phyloP scores from a whole-genome alignment of 2,888 invertebrate species.

The Cryptocephalus moraei region DNA sequence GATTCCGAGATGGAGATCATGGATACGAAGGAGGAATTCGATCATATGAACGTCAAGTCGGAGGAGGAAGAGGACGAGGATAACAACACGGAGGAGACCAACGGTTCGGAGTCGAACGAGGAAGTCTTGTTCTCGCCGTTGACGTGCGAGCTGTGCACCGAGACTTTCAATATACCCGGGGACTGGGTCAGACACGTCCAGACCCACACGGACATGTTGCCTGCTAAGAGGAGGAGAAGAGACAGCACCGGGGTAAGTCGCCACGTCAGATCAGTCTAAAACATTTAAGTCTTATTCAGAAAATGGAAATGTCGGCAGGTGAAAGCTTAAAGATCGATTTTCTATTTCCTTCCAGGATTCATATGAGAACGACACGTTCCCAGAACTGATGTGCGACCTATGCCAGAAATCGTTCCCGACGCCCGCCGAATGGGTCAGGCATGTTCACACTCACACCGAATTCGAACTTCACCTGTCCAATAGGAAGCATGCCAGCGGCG shows the following conservation, averaged over 20 bases:
- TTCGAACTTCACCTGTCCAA: conserved; percentile 67
- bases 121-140: conserved; percentile 63
- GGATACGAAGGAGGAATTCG: conserved; percentile 54
- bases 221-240: conserved; percentile 48
- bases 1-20: conserved; percentile 47
- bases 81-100: conserved; percentile 48
- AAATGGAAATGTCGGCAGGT: neutral
- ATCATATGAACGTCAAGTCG: conserved; percentile 60
- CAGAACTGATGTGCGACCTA: conserved; percentile 67
- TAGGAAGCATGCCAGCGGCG: conserved; percentile 29
- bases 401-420: conserved; percentile 67
- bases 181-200: conserved; percentile 79
- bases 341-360: conserved; percentile 43
- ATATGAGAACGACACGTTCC: conserved; percentile 55
- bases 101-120: conserved; percentile 53
- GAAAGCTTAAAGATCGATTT: too few species aligned
- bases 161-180: conserved; percentile 70
- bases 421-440: conserved; percentile 80
- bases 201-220: conserved; percentile 57
- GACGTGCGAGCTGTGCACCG: conserved; percentile 74
- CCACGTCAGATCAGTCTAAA: too few species aligned
- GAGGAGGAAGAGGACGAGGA: conserved; percentile 32
- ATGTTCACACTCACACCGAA: conserved; percentile 78
- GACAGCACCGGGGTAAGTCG: conserved; percentile 32
- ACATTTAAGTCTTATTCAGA: conserved; percentile 1